Evolutionary conservation across 2,113 vertebrate species (phyloP), one percentile per base, ranked within the genome.

Genomic region (Erythrocercus mccallii): DNA sequence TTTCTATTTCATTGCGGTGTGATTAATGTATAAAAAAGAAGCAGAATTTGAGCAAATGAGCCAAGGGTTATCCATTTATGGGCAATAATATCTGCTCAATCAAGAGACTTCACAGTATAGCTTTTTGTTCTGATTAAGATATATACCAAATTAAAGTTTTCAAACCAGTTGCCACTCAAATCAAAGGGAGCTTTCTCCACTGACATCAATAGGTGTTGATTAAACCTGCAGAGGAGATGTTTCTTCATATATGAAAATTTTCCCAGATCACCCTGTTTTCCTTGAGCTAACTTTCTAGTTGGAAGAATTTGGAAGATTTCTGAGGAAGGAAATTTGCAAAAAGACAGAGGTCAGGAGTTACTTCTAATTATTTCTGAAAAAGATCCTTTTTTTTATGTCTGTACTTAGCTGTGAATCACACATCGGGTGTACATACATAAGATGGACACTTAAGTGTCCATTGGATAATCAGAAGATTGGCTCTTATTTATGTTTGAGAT

Each of bases 111-210:
- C 50, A 74, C 17, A 54, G 58, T 83, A 87, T 38, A 71, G 54
- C 51, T 85, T 94, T 95, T 90, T 91, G 53, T 92, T 90, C 83
- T 95, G 81, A 87, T 95, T 86, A 96, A 94, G 61, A 57, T 74
- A 62, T 23, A 77, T 38, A 57, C 6, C 22, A 4, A 4, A 37
- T 88, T 82, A 90, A 93, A 92, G 42, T 24, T 80, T 92, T 93
- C 64, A 95, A 91, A 78, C 57, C 16, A 80, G 37, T 91, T 83
- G 45, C 44, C 14, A 38, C 72, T 90, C 45, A 91, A 68, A 90
- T 95, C 57, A 94, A 27, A 69, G 61, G 40, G 48, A 58, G 8
- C 33, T 92, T 93, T 90, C 81, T 88, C 31, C 57, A 76, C 27
- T 27, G 50, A 1, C 73, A 84, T 94, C 21, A 21, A 31, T 45